Percentiles rank a stretch among this genome's conserved stretches.
Evolutionary conservation across 2,113 vertebrate species (phyloP).

Genomic region (Micronycteris hirsuta): DNA sequence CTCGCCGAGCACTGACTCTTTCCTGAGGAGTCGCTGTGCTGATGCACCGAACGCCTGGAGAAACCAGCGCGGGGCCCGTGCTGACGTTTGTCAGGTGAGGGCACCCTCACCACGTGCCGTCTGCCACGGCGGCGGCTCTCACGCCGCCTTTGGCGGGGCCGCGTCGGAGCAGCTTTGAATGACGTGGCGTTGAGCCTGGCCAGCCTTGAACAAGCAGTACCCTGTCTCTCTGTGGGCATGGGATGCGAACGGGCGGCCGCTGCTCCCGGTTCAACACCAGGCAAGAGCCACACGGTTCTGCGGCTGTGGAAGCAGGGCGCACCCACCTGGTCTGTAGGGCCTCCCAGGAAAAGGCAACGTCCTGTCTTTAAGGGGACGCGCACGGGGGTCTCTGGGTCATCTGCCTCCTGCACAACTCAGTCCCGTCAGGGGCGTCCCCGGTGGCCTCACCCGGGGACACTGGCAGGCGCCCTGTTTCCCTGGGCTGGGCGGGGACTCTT

Average conservation of each 20-base stretch:
- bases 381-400: too few relatives aligned
- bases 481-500: too few relatives aligned
- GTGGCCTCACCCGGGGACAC: too few relatives aligned
- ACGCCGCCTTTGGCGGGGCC: not conserved
- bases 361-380: too few relatives aligned
- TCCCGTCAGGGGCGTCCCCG: too few relatives aligned
- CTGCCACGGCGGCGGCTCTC: not conserved
- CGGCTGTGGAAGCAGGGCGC: not conserved
- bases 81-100: not conserved
- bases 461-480: too few relatives aligned
- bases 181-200: rapidly evolving
- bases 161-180: not conserved
- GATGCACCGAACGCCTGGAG: not conserved
- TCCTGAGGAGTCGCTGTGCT: not conserved
- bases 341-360: too few relatives aligned
- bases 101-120: not conserved
- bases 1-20: not conserved
- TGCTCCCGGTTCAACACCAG: not conserved
- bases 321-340: rapidly evolving
- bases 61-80: not conserved
- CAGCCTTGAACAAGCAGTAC: not conserved
- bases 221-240: not conserved
- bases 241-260: not conserved
- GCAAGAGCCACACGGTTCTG: rapidly evolving
- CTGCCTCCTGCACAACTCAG: too few relatives aligned